phyloP scores from a whole-genome alignment of 2,888 invertebrate genomes.

The Machimus rusticus region DNA sequence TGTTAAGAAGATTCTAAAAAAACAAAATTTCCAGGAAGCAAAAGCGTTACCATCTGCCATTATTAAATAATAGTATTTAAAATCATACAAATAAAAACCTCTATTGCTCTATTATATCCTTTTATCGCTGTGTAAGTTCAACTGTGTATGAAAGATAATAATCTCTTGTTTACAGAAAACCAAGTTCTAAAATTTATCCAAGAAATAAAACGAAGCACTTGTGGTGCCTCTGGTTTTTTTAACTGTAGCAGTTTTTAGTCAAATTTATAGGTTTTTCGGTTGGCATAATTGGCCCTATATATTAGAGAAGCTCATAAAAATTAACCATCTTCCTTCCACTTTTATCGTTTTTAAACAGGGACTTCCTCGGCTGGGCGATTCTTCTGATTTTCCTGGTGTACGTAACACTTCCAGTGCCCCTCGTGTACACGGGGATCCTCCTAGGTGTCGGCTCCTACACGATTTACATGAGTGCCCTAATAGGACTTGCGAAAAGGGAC shows the following conservation, averaged over 20 bases:
- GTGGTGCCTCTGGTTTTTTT: background rate
- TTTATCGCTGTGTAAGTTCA: no score
- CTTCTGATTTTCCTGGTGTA: conserved; percentile 77
- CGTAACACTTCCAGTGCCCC: conserved; percentile 74
- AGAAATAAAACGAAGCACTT: background rate
- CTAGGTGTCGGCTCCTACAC: conserved; percentile 70
- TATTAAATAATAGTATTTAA: no score
- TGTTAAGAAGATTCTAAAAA: no score
- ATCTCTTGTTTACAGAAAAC: background rate
- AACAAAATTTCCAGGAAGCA: no score
- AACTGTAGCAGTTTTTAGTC: background rate
- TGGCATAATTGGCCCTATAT: background rate
- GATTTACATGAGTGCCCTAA: conserved; percentile 68
- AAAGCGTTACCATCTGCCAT: no score
- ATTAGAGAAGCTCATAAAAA: background rate
- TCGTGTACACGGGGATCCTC: conserved; percentile 68
- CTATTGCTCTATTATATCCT: no score
- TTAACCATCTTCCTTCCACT: background rate
- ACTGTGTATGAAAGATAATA: background rate
- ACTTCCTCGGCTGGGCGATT: conserved; percentile 76
- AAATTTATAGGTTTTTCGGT: background rate
- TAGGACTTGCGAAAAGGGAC: conserved; percentile 67
- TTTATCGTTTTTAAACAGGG: conserved; percentile 61
- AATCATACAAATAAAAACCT: no score
- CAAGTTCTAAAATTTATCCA: background rate